Evolutionary conservation across 1,140 invertebrate species (phyloP).

Genomic region (Nylanderia fulva): DNA sequence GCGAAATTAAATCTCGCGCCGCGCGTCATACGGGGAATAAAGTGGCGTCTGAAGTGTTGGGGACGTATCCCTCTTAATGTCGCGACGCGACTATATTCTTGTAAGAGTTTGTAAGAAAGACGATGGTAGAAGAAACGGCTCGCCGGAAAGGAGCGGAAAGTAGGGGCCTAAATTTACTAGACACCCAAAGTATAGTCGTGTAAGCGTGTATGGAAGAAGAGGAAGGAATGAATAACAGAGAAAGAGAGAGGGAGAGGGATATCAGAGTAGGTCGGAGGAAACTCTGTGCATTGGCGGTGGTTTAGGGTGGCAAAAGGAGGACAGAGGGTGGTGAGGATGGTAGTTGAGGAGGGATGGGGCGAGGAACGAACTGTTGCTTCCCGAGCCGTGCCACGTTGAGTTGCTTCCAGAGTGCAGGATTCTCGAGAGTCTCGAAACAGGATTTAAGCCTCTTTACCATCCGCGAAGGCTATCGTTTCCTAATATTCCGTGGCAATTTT

Average conservation of each 20-base stretch:
- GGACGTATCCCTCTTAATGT: constrained; percentile 72
- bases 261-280: constrained; percentile 42
- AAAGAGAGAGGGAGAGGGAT: constrained; percentile 32
- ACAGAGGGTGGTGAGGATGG: constrained; percentile 66
- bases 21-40: constrained; percentile 45
- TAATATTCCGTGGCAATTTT: constrained; percentile 67
- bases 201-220: constrained; percentile 48
- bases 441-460: constrained; percentile 76
- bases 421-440: constrained; percentile 78
- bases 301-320: constrained; percentile 75
- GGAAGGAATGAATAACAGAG: constrained; percentile 44
- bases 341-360: constrained; percentile 64
- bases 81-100: constrained; percentile 37
- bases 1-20: constrained; percentile 27
- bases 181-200: constrained; percentile 69
- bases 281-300: constrained; percentile 73
- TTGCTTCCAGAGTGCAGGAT: constrained; percentile 76
- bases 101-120: constrained; percentile 7
- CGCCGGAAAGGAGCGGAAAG: constrained; percentile 7
- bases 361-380: constrained; percentile 84
- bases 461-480: constrained; percentile 69
- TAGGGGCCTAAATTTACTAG: constrained; percentile 79
- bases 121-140: constrained; percentile 34
- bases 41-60: constrained; percentile 75
- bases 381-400: constrained; percentile 65